Conservation (phyloP, 2,113 vertebrate species). For the Ptilorrhoa leucosticta region DNA sequence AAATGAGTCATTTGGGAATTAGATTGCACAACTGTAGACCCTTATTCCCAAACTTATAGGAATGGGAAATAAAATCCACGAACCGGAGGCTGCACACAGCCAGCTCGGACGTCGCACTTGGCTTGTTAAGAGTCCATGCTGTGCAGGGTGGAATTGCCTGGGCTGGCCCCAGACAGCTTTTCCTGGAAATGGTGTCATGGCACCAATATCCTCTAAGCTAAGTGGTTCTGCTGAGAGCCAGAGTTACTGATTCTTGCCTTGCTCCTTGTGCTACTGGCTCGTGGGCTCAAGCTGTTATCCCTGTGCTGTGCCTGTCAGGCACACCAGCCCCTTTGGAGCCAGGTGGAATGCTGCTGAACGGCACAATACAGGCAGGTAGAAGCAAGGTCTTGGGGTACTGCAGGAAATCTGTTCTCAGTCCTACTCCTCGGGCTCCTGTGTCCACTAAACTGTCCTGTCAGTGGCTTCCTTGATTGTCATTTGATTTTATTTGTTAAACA, state of each 20-base stretch:
- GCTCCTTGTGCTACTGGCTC: not conserved
- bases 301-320: not conserved
- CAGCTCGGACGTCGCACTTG: slow-evolving; percentile 5
- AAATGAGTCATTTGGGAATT: slow-evolving; percentile 1
- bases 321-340: not conserved
- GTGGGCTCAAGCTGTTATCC: not conserved
- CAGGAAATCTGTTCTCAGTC: not conserved
- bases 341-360: not conserved
- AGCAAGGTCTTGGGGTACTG: not conserved
- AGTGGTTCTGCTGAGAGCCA: not conserved
- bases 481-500: not conserved
- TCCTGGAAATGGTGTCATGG: not conserved
- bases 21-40: not conserved
- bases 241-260: not conserved
- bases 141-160: slow-evolving; percentile 2
- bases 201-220: not conserved
- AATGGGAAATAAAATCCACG: not conserved
- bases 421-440: not conserved
- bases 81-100: not conserved
- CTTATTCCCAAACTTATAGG: not conserved
- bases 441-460: not conserved
- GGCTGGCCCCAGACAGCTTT: not conserved
- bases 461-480: not conserved
- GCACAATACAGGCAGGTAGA: not conserved
- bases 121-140: not conserved